A percentile compares a stretch with the other conserved stretches of the same genome.
phyloP scores from a whole-genome alignment of 2,888 invertebrate genomes.

The Augochlorella aurata region DNA sequence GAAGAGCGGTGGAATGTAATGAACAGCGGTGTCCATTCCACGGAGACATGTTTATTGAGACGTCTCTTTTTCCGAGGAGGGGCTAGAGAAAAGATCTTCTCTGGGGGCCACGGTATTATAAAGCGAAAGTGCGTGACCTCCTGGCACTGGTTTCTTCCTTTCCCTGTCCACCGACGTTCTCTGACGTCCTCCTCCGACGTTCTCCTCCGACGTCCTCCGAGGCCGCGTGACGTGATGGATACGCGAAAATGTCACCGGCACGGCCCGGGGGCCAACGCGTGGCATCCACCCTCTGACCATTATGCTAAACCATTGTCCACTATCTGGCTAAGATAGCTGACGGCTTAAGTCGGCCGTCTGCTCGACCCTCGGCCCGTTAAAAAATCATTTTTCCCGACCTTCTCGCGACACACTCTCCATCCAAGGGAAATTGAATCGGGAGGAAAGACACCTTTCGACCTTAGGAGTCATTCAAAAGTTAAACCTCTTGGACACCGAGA shows the following conservation, averaged over 20 bases:
- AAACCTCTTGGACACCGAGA: background rate
- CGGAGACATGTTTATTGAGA: background rate
- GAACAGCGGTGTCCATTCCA: slow-evolving; percentile 1
- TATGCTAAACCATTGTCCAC: slow-evolving; percentile 81
- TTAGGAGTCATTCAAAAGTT: background rate
- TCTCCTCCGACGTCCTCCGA: slow-evolving; percentile 20
- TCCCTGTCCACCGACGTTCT: slow-evolving; percentile 20
- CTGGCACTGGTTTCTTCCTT: slow-evolving; percentile 69
- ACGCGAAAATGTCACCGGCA: slow-evolving; percentile 80
- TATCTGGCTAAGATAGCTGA: slow-evolving; percentile 79
- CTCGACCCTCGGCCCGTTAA: slow-evolving; percentile 74
- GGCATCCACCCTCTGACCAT: slow-evolving; percentile 77
- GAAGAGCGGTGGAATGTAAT: background rate
- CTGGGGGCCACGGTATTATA: slow-evolving; percentile 72
- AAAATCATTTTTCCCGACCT: slow-evolving; percentile 76
- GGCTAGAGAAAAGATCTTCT: slow-evolving; percentile 15
- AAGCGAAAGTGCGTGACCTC: slow-evolving; percentile 77
- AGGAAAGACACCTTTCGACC: background rate
- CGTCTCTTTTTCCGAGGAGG: background rate
- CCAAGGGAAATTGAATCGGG: background rate
- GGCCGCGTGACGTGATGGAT: slow-evolving; percentile 76
- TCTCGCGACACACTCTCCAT: slow-evolving; percentile 25
- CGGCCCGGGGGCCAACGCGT: slow-evolving; percentile 75
- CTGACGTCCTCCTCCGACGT: too few relatives aligned
- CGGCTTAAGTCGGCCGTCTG: slow-evolving; percentile 66